Percentiles rank a stretch among this genome's conserved stretches.
Evolutionary conservation across 2,797 vertebrate genomes (phyloP).

Genomic region (Amphiprion clarkii): DNA sequence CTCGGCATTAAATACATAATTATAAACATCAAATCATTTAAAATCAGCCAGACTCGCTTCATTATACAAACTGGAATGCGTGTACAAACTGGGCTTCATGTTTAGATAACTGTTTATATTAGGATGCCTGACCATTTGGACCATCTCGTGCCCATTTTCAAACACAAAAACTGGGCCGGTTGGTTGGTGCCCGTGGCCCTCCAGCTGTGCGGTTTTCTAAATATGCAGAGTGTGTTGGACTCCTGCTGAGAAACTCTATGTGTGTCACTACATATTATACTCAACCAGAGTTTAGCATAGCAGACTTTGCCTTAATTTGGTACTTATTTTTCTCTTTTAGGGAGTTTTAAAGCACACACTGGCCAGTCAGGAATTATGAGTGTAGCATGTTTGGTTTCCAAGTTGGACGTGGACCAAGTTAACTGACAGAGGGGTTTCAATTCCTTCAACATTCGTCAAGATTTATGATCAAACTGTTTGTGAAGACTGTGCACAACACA

Average conservation of each 20-base stretch:
- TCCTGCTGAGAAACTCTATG: constrained; percentile 47
- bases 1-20: not conserved
- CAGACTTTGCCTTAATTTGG: constrained; percentile 27
- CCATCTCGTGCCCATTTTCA: constrained; percentile 1
- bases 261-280: constrained; percentile 34
- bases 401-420: not conserved
- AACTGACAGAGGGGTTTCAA: not conserved
- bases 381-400: not conserved
- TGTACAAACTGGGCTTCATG: not conserved
- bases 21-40: not conserved
- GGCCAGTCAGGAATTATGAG: not conserved
- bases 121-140: constrained; percentile 1
- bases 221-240: constrained; percentile 36
- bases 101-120: constrained; percentile 3
- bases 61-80: not conserved
- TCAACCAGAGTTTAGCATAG: not conserved
- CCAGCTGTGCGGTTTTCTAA: constrained; percentile 50
- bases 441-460: too few species aligned
- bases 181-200: constrained; percentile 5
- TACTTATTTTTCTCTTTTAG: constrained; percentile 31
- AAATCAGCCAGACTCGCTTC: not conserved
- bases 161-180: constrained; percentile 11
- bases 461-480: not conserved
- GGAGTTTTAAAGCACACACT: constrained; percentile 10
- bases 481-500: not conserved